These are phyloP conservation scores for Baryphthengus martii DNA, from an alignment of 2,113 vertebrate genomes.

Conservation along the genomic window DNA sequence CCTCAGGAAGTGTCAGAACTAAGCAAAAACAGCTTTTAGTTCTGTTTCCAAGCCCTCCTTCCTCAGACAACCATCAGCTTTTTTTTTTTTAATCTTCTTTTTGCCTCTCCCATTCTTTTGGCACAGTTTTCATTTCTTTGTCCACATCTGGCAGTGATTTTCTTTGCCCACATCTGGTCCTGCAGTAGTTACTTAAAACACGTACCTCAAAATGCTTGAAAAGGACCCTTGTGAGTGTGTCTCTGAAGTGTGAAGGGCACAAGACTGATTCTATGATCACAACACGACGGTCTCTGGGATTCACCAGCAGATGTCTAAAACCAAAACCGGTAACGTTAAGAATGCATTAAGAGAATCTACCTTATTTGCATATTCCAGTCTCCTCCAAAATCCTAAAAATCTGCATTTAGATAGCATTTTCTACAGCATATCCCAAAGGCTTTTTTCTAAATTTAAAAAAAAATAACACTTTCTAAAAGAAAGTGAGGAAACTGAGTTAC, in stretches of 20 bases:
- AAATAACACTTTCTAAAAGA: neutral
- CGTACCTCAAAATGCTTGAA: slow-evolving; percentile 98
- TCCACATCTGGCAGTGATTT: neutral
- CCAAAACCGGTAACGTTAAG: neutral
- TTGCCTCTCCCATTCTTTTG: neutral
- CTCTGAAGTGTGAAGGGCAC: slow-evolving; percentile 96
- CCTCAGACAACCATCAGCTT: neutral
- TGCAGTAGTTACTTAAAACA: neutral
- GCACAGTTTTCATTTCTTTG: neutral
- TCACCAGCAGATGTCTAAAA: slow-evolving; percentile 92
- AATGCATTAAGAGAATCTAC: accelerated
- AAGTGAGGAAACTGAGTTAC: neutral
- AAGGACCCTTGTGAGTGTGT: slow-evolving; percentile 92
- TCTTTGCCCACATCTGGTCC: neutral
- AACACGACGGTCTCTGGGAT: slow-evolving; percentile 94
- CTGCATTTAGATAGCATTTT: neutral
- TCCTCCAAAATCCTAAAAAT: neutral
- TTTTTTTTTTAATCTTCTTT: neutral
- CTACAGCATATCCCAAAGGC: neutral
- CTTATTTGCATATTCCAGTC: neutral
- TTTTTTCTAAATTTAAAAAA: neutral
- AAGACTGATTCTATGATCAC: slow-evolving; percentile 95
- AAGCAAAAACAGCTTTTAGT: neutral
- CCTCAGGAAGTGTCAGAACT: neutral
- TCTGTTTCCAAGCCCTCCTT: neutral